phyloP scores from a whole-genome alignment of 2,888 invertebrate genomes.

The Neuroscelio doddi region DNA sequence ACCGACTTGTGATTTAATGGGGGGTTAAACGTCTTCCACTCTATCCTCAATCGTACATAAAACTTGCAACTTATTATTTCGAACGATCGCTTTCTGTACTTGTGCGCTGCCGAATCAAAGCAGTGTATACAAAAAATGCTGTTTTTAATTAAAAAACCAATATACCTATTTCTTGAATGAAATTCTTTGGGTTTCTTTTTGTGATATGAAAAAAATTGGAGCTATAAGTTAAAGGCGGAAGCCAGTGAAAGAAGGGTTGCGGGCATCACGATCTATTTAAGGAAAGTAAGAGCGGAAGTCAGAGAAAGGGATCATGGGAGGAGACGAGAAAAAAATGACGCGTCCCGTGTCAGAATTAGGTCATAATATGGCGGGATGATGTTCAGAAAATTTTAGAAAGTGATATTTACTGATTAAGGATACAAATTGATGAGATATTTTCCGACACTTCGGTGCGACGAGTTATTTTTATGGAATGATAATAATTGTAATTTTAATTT shows the following conservation, averaged over 20 bases:
- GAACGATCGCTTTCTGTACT: no score
- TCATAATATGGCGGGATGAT: not conserved
- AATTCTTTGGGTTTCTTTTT: no score
- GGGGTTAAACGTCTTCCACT: conserved; percentile 19
- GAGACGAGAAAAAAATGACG: conserved; percentile 1
- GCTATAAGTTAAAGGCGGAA: no score
- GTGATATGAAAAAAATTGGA: no score
- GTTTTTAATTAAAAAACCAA: no score
- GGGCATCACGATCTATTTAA: not conserved
- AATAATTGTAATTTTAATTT: conserved; percentile 35
- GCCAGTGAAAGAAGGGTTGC: no score
- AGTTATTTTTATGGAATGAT: no score
- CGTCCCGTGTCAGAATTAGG: conserved; percentile 1
- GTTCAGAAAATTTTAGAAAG: no score
- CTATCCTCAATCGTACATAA: conserved; percentile 15
- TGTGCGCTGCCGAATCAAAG: no score
- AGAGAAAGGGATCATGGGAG: not conserved
- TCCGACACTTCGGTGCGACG: no score
- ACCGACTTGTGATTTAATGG: conserved; percentile 27
- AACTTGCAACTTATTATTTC: conserved; percentile 6
- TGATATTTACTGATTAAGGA: not conserved
- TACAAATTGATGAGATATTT: not conserved
- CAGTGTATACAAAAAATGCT: no score
- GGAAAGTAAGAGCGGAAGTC: conserved; percentile 14
- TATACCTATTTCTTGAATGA: no score